Evolutionary conservation across 2,888 invertebrate genomes (phyloP), one percentile per base, ranked within the genome.

Genomic region (Encarsia formosa): DNA sequence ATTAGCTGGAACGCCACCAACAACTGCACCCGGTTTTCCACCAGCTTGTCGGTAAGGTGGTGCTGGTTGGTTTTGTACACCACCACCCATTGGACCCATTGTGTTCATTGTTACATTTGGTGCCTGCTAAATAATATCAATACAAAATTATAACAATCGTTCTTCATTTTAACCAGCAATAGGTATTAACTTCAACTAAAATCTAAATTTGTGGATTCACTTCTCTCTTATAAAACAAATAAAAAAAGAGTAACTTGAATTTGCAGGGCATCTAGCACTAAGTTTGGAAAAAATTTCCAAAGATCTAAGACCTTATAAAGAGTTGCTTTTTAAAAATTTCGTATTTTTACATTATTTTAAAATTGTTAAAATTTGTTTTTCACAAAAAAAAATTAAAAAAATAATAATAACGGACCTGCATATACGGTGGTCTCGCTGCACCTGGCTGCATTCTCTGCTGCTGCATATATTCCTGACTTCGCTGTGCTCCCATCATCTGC

Each of bases 81-180:
- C 78, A 19, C 69, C 73, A 39, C 75, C 76, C 75, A 78, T 71
- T 57, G 77, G 68, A 57, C 84, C 84, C 82, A 86, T 85, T 1
- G 84, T 78, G 46, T 85, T 86, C 91, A 91, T 91, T 1, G 90
- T 89, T 2, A 91, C 91, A 70, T 91, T 91, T 2, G 91, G 90
- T 3, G 89, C 86, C 77, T 86, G 56, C 43, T 57, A 11, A 34
- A 11, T 24, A 15, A 24, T 13, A 24, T 41, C n/a, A 22, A 23
- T 41, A 43, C 20, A 20, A 39, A 44, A 13, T 5, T 31, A 16
- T 29, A 8, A 15, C 5, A 35, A 35, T 9, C 6, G 5, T 35
- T 35, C 35, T 35, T 18, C 20, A 39, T 18, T 16, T 9, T 32
- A n/a, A n/a, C n/a, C n/a, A n/a, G n/a, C n/a, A n/a, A n/a, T n/a